A percentile compares a stretch with the other conserved stretches of the same genome.
phyloP scores from a whole-genome alignment of 2,888 invertebrate species.

The Pheosia tremula region DNA sequence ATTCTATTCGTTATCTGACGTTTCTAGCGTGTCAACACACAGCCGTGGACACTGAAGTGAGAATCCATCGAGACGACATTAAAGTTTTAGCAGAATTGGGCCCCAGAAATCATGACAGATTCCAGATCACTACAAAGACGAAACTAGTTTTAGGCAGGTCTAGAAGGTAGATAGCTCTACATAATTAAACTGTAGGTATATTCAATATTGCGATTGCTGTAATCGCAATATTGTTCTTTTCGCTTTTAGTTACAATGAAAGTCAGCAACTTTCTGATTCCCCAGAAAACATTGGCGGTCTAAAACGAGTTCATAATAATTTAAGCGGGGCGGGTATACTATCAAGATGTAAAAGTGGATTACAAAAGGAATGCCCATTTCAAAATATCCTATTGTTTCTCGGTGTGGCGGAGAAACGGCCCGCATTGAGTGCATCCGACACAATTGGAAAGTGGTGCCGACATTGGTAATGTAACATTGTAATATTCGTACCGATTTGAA shows the following conservation, averaged over 20 bases:
- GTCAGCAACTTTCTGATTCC: constrained; percentile 4
- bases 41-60: no score
- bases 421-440: constrained; percentile 28
- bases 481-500: constrained; percentile 32
- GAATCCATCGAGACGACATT: no score
- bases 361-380: constrained; percentile 8
- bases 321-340: background rate
- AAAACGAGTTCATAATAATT: constrained; percentile 3
- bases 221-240: background rate
- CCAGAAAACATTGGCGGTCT: background rate
- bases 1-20: no score
- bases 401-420: constrained; percentile 28
- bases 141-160: no score
- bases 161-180: no score
- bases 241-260: background rate
- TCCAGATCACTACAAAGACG: no score
- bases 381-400: constrained; percentile 40
- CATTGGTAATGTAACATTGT: constrained; percentile 29
- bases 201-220: no score
- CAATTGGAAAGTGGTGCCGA: constrained; percentile 35
- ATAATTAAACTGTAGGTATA: no score
- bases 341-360: constrained; percentile 8
- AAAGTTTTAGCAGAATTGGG: no score
- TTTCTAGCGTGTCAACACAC: no score
- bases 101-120: no score